Conservation (phyloP, 2,797 vertebrate genomes). For the Anguilla marmorata region DNA sequence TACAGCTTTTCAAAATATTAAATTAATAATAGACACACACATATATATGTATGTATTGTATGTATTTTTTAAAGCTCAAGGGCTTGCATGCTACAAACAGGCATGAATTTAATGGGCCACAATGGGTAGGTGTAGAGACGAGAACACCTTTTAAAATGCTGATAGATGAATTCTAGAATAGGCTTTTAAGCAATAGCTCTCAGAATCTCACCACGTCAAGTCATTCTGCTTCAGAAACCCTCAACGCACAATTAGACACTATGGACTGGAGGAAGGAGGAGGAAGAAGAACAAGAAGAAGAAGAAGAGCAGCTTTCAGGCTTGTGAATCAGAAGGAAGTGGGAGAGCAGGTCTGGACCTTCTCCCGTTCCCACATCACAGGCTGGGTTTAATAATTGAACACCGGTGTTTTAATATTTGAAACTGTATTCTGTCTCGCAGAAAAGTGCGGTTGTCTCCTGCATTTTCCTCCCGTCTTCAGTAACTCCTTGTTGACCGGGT, state of each 20-base stretch:
- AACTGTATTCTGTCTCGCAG: neutral
- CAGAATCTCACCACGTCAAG: neutral
- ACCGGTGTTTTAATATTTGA: constrained; percentile 23
- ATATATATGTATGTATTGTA: no score
- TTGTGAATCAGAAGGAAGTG: neutral
- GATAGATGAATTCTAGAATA: neutral
- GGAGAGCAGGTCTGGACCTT: neutral
- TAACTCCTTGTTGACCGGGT: neutral
- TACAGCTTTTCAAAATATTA: no score
- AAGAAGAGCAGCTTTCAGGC: neutral
- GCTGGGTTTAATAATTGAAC: constrained; percentile 18
- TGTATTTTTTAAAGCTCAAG: no score
- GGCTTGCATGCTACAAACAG: no score
- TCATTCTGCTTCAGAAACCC: no score
- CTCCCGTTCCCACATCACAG: neutral
- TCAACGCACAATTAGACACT: neutral
- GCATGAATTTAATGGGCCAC: no score
- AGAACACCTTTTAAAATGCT: neutral
- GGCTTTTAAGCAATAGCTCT: neutral
- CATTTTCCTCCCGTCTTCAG: neutral
- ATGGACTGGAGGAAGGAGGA: neutral
- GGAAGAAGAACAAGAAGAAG: neutral
- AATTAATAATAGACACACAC: no score
- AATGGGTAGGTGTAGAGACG: no score
- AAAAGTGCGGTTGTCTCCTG: neutral